Percentiles rank a stretch among this genome's conserved stretches.
These are phyloP conservation scores for Galaxea fascicularis DNA, from an alignment of 92 coral and sea anemone genomes.

Conservation along the genomic window DNA sequence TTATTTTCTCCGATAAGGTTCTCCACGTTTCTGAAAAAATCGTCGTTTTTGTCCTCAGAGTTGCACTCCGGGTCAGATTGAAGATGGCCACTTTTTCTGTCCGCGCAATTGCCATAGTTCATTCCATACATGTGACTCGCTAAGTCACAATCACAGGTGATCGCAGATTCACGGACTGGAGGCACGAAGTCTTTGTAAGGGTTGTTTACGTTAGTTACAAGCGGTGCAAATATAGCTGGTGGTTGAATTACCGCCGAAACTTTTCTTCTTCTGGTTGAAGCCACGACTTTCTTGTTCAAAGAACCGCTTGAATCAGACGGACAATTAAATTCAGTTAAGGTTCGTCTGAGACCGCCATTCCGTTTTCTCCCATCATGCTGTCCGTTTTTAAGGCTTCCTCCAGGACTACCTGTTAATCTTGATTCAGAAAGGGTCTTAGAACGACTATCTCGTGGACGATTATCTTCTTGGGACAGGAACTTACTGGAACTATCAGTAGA, in stretches of 20 bases:
- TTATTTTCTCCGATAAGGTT: conserved; percentile 7
- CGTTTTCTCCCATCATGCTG: not conserved
- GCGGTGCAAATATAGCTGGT: conserved; percentile 79
- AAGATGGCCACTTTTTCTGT: not conserved
- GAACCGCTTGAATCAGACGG: conserved; percentile 65
- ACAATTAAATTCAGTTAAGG: conserved; percentile 36
- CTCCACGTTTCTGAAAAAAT: conserved; percentile 5
- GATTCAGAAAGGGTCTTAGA: not conserved
- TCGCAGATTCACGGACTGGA: conserved; percentile 82
- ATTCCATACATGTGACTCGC: not conserved
- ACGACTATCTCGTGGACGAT: conserved; percentile 5
- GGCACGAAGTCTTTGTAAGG: conserved; percentile 91
- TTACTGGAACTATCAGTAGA: conserved; percentile 12
- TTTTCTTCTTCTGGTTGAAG: conserved; percentile 68
- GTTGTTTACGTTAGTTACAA: conserved; percentile 75
- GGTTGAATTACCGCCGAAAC: conserved; percentile 75
- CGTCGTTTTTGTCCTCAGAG: conserved; percentile 5
- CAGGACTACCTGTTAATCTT: conserved; percentile 29
- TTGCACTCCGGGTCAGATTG: conserved; percentile 3
- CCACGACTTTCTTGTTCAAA: conserved; percentile 34
- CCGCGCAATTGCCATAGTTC: not conserved
- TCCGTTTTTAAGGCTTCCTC: conserved; percentile 45
- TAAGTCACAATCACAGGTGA: conserved; percentile 69
- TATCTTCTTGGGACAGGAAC: not conserved
- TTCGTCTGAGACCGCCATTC: conserved; percentile 16